These are phyloP conservation scores for Prunella himalayana DNA, from an alignment of 2,113 vertebrate genomes.

Conservation along the genomic window DNA sequence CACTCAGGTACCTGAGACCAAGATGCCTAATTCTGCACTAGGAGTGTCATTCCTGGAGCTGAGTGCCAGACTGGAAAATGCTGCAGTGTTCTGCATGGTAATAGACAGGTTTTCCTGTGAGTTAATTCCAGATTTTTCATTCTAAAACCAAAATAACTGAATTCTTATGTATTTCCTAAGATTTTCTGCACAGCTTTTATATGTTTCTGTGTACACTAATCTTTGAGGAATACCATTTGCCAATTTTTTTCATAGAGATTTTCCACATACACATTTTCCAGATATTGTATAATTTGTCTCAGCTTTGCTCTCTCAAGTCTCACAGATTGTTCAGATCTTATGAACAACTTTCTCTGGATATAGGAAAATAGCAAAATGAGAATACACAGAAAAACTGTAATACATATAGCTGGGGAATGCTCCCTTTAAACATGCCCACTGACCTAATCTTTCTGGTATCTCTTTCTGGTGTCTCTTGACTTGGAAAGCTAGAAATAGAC, in stretches of 20 bases:
- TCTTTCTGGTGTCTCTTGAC: not conserved
- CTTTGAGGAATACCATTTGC: slow-evolving; percentile 1
- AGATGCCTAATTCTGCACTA: not conserved
- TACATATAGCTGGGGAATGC: not conserved
- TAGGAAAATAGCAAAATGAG: not conserved
- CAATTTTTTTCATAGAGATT: slow-evolving; percentile 4
- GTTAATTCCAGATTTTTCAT: not conserved
- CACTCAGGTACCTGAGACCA: not conserved
- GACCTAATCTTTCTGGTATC: not conserved
- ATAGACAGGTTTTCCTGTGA: not conserved
- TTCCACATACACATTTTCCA: slow-evolving; percentile 34
- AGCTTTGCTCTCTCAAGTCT: not conserved
- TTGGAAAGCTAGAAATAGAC: not conserved
- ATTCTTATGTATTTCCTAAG: not conserved
- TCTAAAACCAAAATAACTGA: slow-evolving; percentile 27
- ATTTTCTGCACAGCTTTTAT: slow-evolving; percentile 8
- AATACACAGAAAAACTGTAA: not conserved
- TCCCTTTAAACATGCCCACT: not conserved
- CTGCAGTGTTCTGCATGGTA: not conserved
- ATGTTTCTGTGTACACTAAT: not conserved
- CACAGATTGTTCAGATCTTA: not conserved
- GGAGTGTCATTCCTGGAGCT: not conserved
- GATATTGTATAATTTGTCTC: not conserved
- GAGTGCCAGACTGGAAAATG: not conserved
- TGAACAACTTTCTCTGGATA: not conserved